phyloP scores from a whole-genome alignment of 2,797 vertebrate genomes.

The Cygnus olor region DNA sequence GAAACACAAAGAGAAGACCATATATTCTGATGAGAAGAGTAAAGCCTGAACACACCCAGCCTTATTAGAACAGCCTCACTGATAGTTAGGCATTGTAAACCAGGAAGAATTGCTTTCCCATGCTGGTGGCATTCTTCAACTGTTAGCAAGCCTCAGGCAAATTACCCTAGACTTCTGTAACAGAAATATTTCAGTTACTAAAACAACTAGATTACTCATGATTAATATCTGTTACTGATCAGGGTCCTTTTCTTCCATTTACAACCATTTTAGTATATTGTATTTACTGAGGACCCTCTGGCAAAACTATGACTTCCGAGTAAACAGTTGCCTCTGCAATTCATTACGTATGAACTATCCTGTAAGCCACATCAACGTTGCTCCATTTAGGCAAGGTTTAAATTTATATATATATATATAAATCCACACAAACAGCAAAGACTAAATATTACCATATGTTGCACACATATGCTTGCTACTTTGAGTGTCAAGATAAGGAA shows the following conservation, averaged over 20 bases:
- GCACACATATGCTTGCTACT: background rate
- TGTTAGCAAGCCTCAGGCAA: background rate
- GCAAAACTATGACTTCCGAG: background rate
- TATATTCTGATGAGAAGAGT: background rate
- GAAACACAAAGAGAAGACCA: background rate
- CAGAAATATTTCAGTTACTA: background rate
- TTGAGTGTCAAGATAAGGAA: background rate
- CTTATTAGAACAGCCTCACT: background rate
- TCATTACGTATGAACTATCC: background rate
- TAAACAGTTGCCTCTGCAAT: background rate
- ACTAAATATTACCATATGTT: rapidly evolving
- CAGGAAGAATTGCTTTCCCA: background rate
- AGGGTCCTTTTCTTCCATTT: background rate
- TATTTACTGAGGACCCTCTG: background rate
- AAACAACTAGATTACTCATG: background rate
- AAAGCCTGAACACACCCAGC: background rate
- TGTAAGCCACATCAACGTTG: background rate
- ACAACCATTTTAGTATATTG: background rate
- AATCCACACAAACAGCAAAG: background rate
- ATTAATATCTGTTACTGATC: background rate
- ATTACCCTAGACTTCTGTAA: background rate
- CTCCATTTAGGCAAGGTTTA: background rate
- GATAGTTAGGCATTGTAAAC: background rate
- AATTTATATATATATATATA: background rate
- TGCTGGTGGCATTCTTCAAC: background rate